A percentile compares a stretch with the other conserved stretches of the same genome.
phyloP scores from a whole-genome alignment of 2,888 invertebrate species.

The Dynastes hyllus region DNA sequence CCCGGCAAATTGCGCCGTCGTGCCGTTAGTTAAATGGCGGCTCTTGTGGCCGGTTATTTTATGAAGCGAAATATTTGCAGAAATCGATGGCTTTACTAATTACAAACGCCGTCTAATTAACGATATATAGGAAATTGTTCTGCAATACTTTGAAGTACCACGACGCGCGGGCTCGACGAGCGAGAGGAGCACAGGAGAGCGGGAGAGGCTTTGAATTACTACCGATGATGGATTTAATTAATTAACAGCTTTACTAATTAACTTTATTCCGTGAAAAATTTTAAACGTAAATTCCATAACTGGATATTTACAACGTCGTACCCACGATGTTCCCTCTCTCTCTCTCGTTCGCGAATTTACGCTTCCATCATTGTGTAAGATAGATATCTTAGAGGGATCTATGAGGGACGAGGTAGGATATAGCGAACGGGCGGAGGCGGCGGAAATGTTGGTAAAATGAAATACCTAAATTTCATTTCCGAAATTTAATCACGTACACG shows the following conservation, averaged over 20 bases:
- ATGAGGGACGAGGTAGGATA: not conserved
- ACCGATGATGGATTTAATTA: conserved; percentile 70
- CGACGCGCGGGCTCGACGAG: conserved; percentile 7
- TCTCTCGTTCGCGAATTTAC: conserved; percentile 15
- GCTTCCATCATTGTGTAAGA: conserved; percentile 19
- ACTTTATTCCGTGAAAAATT: conserved; percentile 61
- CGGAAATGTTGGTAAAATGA: conserved; percentile 11
- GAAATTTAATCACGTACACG: conserved; percentile 18
- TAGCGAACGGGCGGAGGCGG: not conserved
- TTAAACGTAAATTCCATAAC: conserved; percentile 53
- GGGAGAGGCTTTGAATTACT: conserved; percentile 65
- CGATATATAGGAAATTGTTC: conserved; percentile 71
- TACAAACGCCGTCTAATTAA: conserved; percentile 71
- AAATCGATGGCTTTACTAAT: conserved; percentile 69
- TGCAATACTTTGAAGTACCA: conserved; percentile 70
- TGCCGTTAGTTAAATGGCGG: conserved; percentile 59
- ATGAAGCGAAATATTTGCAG: conserved; percentile 68
- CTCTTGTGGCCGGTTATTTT: conserved; percentile 64
- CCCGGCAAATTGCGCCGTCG: conserved; percentile 61
- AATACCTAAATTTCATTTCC: conserved; percentile 22
- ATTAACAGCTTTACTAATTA: conserved; percentile 71
- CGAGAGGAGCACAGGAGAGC: conserved; percentile 52
- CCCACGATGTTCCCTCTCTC: conserved; percentile 21
- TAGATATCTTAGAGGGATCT: conserved; percentile 17
- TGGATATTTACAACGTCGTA: conserved; percentile 47